Evolutionary conservation across 2,797 vertebrate species (phyloP), one percentile per base, ranked within the genome.

Genomic region (Falco berigora): DNA sequence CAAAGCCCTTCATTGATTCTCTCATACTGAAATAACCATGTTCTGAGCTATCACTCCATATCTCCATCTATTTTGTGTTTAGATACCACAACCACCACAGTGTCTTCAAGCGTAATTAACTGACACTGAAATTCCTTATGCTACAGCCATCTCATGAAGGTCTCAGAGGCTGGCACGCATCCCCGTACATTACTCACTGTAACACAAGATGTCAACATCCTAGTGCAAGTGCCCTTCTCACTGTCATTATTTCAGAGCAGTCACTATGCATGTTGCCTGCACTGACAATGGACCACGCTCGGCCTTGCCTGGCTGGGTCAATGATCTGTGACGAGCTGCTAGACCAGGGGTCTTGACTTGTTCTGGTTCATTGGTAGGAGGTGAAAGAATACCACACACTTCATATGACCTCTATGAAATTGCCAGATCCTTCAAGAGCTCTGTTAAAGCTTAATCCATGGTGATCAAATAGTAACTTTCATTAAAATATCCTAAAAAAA

Each of bases 31-130:
- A 84, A 75, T 64, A 58, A 66, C 75, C 42, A 22, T 7, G 58
- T 93, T 75, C 90, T 34, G 42, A 69, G 88, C 47, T 86, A 80
- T 25, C 4, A 2, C 71, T 87, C 74, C 21, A 3, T 66, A 81
- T 72, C 67, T 82, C 50, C 4, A 2, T 63, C 52, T 92, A 14
- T 46, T 94, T 68, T 69, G 58, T 58, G 58, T 76, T 93, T 85
- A 72, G 89, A 30, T 63, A 72, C 61, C 78, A 82, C 82, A 82
- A 21, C 27, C 28, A 86, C 68, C 67, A 77, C 36, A 53, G 30
- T 30, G 76, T 71, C 76, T 94, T 90, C 75, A 82, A 88, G 75
- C 79, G n/a, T 86, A 82, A 83, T 92, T 86, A 93, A 76, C 63
- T 77, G 64, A 69, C 55, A 22, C 55, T 50, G 72, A 73, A 79